Evolutionary conservation across 1,140 invertebrate genomes (phyloP), one percentile per base, ranked within the genome.

Genomic region (Geopemphigus sp.): DNA sequence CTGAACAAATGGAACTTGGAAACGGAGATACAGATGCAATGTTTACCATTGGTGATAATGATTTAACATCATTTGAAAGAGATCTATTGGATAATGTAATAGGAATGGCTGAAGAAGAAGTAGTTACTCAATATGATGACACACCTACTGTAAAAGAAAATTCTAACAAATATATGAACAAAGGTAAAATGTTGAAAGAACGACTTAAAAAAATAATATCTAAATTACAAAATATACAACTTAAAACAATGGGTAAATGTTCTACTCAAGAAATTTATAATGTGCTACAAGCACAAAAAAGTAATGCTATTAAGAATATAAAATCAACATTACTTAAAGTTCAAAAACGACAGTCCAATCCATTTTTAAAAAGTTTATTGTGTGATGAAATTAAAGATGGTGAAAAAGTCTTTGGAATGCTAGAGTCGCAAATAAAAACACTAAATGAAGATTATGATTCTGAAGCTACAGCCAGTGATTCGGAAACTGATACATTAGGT

Each of bases 251-350:
- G 74, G 59, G 74, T 17, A 78, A 78, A 19, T 78, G 74, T 63
- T 78, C 74, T 50, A 78, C 74, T 63, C 74, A 78, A 78, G 74
- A 78, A 59, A 78, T 78, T 10, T 78, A 78, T 78, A 78, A 78
- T 78, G 54, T 78, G 1, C 29, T 78, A 78, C 74, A 78, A 63
- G 63, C 74, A 22, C 74, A 78, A 63, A 78, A 78, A 61, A 78
- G 74, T 78, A 78, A 59, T n/a, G 74, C 74, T 12, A 78, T 78
- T 47, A 78, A 78, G 22, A 78, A 78, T 78, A 78, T 78, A 22
- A 78, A 78, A 78, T 61, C 74, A 19, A 78, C 74, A 24, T 50
- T 78, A 22, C 74, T 78, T 19, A 78, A 78, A 63, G 74, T 78
- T 63, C 74, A 78, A 61, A 78, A 78, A 63, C 59, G 74, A 17